Evolutionary conservation across 1,140 invertebrate genomes (phyloP).

Genomic region (Phenacoccus solenopsis): DNA sequence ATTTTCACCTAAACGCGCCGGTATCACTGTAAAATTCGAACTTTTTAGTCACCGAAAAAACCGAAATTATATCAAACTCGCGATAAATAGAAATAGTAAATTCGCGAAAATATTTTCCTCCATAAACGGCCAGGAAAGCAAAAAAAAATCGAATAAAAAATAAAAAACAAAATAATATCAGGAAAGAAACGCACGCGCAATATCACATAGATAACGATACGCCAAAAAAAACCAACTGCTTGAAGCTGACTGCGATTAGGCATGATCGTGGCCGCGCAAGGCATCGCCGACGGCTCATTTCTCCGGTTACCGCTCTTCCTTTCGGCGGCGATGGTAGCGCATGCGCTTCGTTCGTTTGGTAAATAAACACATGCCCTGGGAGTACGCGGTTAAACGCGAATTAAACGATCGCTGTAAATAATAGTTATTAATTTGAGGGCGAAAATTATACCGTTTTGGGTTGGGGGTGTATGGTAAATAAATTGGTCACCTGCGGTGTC

Average conservation of each 20-base stretch:
- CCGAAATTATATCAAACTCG: not conserved
- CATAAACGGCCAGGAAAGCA: not conserved
- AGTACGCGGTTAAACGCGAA: too few species aligned
- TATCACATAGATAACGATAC: not conserved
- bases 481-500: too few species aligned
- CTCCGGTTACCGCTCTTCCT: not conserved
- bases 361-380: not conserved
- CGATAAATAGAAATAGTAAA: not conserved
- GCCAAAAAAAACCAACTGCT: not conserved
- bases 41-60: not conserved
- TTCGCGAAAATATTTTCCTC: not conserved
- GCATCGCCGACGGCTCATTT: not conserved
- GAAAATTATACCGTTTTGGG: too few species aligned
- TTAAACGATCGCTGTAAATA: too few species aligned
- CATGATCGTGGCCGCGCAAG: not conserved
- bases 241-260: not conserved
- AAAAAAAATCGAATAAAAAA: not conserved
- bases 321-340: not conserved
- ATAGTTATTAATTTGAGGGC: too few species aligned
- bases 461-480: too few species aligned
- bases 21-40: not conserved
- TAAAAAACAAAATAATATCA: not conserved
- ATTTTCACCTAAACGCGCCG: not conserved
- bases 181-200: not conserved
- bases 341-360: not conserved